A percentile compares a stretch with the other conserved stretches of the same genome.
Evolutionary conservation across 2,888 invertebrate species (phyloP).

Genomic region (Agrotis clavis): DNA sequence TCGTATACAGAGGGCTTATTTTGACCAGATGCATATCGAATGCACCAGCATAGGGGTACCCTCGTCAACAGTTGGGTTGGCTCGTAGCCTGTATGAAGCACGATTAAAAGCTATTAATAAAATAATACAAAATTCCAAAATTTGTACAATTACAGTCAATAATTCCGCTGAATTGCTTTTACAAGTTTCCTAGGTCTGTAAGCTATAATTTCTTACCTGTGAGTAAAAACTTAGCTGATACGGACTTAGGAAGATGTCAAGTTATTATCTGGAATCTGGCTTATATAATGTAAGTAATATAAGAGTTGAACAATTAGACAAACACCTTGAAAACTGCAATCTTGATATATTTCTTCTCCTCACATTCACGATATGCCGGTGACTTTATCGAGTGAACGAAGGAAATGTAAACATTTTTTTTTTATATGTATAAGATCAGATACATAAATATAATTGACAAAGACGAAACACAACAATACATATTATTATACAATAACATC

Average conservation of each 20-base stretch:
- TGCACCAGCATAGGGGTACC: conserved; percentile 6
- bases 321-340: background rate
- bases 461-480: conserved; percentile 13
- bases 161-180: too few species aligned
- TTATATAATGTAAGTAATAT: background rate
- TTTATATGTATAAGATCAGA: background rate
- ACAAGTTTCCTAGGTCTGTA: background rate
- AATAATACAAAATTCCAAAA: background rate
- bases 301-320: background rate
- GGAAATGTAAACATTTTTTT: background rate
- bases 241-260: background rate
- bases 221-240: background rate
- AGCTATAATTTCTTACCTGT: background rate
- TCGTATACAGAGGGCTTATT: background rate
- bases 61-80: too few species aligned
- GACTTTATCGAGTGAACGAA: too few species aligned
- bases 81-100: too few species aligned
- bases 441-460: background rate
- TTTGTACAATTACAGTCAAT: background rate
- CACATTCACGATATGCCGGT: too few species aligned
- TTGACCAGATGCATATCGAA: background rate
- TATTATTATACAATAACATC: conserved; percentile 18
- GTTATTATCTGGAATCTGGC: background rate
- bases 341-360: too few species aligned
- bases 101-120: too few species aligned